Evolutionary conservation across 2,797 vertebrate species (phyloP), one percentile per base, ranked within the genome.

Genomic region (Hephaestus fuliginosus): DNA sequence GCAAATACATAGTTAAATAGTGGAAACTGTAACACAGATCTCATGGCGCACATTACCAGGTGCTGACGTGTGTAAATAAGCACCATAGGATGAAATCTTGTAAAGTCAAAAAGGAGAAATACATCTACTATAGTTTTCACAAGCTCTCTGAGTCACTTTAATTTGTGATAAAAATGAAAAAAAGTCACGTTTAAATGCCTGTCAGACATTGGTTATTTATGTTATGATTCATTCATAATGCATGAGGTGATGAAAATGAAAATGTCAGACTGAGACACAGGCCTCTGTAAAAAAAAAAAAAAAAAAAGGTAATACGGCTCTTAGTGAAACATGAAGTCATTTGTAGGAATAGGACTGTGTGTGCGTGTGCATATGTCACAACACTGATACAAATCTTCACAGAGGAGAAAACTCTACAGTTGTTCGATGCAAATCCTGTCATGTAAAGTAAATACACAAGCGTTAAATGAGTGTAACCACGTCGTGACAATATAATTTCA

Each of bases 191-290:
- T 87, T 80, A 89, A 92, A 93, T 86, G 87, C 66, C 88, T 89
- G 88, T 91, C 83, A 88, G 80, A 91, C 80, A 85, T 91, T 82
- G 88, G 88, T 86, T 94, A 88, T 93, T 93, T 92, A 91, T 89
- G 87, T 88, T 88, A 60, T 74, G 76, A 78, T 78, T 84, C 78
- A 92, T 95, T 92, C 80, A 92, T 90, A 90, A 95, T 92, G 88
- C 81, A 94, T 89, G 77, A 92, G 82, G 77, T 83, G 83, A 91
- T 89, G 86, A 88, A 94, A 94, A 92, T 78, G 75, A 86, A 92
- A 94, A 92, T 93, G 91, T 90, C 93, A 93, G 76, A 63, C 65
- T 41, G 77, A 81, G 84, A 87, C 85, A 74, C 75, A 73, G 71
- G 78, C 39, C 63, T 82, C 69, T 52, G 78, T 48, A 55, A 84